Evolutionary conservation across 2,797 vertebrate species (phyloP).

Genomic region (Babyrousa celebensis): DNA sequence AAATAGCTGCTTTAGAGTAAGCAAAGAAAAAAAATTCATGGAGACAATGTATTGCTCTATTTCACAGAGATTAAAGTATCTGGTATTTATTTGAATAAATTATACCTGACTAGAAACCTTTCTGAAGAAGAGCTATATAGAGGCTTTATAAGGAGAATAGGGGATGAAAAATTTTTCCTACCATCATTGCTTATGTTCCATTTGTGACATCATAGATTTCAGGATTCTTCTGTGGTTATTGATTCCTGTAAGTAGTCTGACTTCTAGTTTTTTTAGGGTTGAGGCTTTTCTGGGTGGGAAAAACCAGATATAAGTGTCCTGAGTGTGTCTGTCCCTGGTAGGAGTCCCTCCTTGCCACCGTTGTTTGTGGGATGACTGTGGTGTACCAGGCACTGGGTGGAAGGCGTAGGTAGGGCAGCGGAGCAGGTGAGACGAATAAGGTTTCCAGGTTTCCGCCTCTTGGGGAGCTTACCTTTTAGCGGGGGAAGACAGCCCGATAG

Average conservation of each 20-base stretch:
- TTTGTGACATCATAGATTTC: slow-evolving; percentile 49
- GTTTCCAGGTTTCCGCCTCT: not conserved
- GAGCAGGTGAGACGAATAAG: not conserved
- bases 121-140: not conserved
- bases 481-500: not conserved
- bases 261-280: slow-evolving; percentile 42
- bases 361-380: not conserved
- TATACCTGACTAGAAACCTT: slow-evolving; percentile 31
- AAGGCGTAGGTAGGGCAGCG: not conserved
- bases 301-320: slow-evolving; percentile 20
- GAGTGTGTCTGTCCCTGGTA: not conserved
- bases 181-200: slow-evolving; percentile 18
- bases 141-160: slow-evolving; percentile 31
- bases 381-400: not conserved
- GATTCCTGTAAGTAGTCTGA: slow-evolving; percentile 63
- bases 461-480: slow-evolving; percentile 46
- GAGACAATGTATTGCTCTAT: slow-evolving; percentile 24
- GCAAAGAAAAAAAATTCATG: slow-evolving; percentile 56
- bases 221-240: slow-evolving; percentile 61
- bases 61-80: slow-evolving; percentile 61
- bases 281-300: slow-evolving; percentile 40
- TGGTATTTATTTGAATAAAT: slow-evolving; percentile 65
- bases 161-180: slow-evolving; percentile 60
- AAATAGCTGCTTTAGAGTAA: slow-evolving; percentile 43
- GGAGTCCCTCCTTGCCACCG: not conserved